Base-by-base conservation (phyloP, 2,797 vertebrate species). In the Falco berigora region DNA sequence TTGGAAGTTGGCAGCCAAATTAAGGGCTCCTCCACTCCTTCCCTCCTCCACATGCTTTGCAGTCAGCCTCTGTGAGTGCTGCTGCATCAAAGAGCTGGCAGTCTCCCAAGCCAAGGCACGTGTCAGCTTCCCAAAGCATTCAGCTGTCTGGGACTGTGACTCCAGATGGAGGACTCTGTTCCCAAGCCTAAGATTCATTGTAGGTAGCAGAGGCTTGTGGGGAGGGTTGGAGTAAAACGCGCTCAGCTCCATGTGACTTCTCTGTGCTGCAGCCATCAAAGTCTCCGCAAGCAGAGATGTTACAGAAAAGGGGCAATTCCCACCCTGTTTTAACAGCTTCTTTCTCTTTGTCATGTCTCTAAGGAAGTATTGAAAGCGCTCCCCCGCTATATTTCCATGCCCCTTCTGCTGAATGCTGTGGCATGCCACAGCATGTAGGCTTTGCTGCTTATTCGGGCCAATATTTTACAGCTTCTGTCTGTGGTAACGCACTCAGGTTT, bases 11-110 rank as follows among this genome's bases (percentile, higher is more conserved):
- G 96, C 96, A 96, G 94, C 92, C 93, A 92, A 95, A 94, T 97
- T 94, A 96, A 97, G 96, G 90, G 93, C 94, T 91, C 86, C 88
- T 96, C 96, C 97, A 88, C 95, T 94, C 79, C 90, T 95, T 95
- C 87, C 88, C 92, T 96, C 89, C 88, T 97, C 94, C 93, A 86
- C 71, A 86, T 73, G 90, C 92, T 97, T 87, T 92, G 96, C 95
- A 94, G 87, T 95, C 88, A 93, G 93, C 75, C 92, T 84, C 73
- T 84, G 82, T 66, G 95, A 82, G 90, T 67, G 3, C 80, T 90
- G 93, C 90, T 83, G 85, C 94, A 94, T 95, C 97, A 91, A 96
- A 85, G 88, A 56, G 94, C 64, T 90, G 92, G 71, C 96, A 95
- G 82, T 22, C 49, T 90, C 94, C 96, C 96, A 92, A 85, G 87